phyloP scores from a whole-genome alignment of 2,113 vertebrate genomes.

The Hyperoodon ampullatus region DNA sequence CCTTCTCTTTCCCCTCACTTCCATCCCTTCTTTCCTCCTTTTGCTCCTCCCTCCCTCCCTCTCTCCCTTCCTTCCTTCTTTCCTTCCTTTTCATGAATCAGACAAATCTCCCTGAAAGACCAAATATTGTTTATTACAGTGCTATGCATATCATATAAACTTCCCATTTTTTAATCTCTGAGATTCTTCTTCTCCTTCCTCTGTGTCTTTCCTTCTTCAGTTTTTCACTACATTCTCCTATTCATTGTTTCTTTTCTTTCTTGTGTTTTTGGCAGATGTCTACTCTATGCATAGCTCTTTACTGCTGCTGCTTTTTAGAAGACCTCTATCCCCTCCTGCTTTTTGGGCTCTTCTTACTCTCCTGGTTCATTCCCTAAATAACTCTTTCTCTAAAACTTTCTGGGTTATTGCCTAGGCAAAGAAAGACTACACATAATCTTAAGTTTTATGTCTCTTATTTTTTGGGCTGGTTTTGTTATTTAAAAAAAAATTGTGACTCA shows the following conservation, averaged over 20 bases:
- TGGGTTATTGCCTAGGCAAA: not conserved
- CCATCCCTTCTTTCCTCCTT: fast-evolving
- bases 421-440: not conserved
- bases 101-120: not conserved
- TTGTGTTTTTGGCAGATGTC: not conserved
- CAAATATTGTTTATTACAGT: not conserved
- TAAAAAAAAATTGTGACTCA: not conserved
- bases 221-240: not conserved
- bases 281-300: not conserved
- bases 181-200: not conserved
- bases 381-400: not conserved
- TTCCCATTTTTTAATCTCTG: not conserved
- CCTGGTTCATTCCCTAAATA: not conserved
- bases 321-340: not conserved
- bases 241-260: not conserved
- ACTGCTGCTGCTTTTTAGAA: not conserved
- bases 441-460: not conserved
- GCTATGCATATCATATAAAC: not conserved
- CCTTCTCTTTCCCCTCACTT: not conserved
- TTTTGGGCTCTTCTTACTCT: not conserved
- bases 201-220: not conserved
- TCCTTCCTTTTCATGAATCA: not conserved
- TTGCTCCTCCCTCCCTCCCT: not conserved
- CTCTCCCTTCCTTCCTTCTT: not conserved
- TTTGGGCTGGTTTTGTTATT: not conserved